A percentile compares a stretch with the other conserved stretches of the same genome.
Evolutionary conservation across 2,113 vertebrate species (phyloP).

Genomic region (Pterocles orientalis): DNA sequence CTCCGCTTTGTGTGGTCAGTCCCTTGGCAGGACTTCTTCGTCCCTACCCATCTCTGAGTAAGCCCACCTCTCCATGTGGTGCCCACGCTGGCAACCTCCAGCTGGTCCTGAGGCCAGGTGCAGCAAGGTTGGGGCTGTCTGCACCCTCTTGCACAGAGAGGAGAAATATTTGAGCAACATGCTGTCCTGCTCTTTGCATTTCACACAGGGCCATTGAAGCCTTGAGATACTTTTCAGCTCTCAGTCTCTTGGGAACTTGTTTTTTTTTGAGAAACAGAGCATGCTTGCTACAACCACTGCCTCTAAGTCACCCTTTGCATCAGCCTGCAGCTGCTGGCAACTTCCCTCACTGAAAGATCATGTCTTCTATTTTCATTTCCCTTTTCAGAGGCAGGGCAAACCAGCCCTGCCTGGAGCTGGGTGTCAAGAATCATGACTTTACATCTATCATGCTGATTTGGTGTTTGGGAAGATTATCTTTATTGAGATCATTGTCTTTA

Average conservation of each 20-base stretch:
- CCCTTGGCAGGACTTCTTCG: background rate
- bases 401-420: background rate
- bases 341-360: background rate
- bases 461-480: background rate
- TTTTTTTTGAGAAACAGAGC: background rate
- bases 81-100: rapidly evolving
- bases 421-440: background rate
- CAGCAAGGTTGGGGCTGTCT: background rate
- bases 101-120: rapidly evolving
- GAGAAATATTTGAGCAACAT: rapidly evolving
- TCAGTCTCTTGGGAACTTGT: background rate
- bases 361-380: background rate
- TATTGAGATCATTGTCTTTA: background rate
- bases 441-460: background rate
- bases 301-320: background rate
- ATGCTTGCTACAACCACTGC: background rate
- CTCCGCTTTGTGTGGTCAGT: rapidly evolving
- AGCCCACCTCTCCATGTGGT: background rate
- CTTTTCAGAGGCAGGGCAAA: background rate
- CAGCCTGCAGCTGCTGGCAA: background rate
- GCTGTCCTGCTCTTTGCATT: background rate
- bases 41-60: rapidly evolving
- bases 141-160: background rate
- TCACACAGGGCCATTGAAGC: background rate
- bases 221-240: background rate